Conservation (phyloP, 2,113 vertebrate species). For the Chaenocephalus aceratus region DNA sequence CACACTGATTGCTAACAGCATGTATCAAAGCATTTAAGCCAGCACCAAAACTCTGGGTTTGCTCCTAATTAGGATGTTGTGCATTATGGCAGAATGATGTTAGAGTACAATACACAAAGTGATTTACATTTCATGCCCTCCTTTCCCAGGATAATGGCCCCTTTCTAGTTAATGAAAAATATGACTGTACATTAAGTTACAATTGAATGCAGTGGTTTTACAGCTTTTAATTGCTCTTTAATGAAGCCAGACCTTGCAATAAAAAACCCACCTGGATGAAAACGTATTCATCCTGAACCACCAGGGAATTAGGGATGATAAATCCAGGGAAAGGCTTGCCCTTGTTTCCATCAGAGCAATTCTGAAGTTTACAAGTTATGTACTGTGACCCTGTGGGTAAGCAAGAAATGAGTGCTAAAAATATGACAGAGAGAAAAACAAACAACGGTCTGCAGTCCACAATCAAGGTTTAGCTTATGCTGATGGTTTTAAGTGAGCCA, state of each 20-base stretch:
- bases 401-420: slow-evolving; percentile 63
- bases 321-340: slow-evolving; percentile 92
- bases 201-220: slow-evolving; percentile 61
- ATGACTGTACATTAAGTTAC: slow-evolving; percentile 68
- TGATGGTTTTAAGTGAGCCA: slow-evolving; percentile 47
- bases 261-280: slow-evolving; percentile 93
- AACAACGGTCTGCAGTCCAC: slow-evolving; percentile 40
- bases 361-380: slow-evolving; percentile 94
- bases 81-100: slow-evolving; percentile 27
- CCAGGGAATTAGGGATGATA: slow-evolving; percentile 93
- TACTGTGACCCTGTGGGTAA: slow-evolving; percentile 90
- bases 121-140: slow-evolving; percentile 55
- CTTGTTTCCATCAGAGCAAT: slow-evolving; percentile 91
- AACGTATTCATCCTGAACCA: slow-evolving; percentile 95
- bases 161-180: slow-evolving; percentile 76
- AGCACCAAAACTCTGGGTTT: slow-evolving; percentile 38
- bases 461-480: slow-evolving; percentile 57
- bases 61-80: slow-evolving; percentile 48
- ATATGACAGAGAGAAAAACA: slow-evolving; percentile 44
- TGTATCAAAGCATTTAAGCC: slow-evolving; percentile 29
- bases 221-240: slow-evolving; percentile 78
- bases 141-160: slow-evolving; percentile 65
- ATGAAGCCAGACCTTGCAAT: slow-evolving; percentile 74
- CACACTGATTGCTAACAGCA: slow-evolving; percentile 35
- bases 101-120: slow-evolving; percentile 46